phyloP scores from a whole-genome alignment of 2,113 vertebrate species.

The Pomatorhinus ruficollis region DNA sequence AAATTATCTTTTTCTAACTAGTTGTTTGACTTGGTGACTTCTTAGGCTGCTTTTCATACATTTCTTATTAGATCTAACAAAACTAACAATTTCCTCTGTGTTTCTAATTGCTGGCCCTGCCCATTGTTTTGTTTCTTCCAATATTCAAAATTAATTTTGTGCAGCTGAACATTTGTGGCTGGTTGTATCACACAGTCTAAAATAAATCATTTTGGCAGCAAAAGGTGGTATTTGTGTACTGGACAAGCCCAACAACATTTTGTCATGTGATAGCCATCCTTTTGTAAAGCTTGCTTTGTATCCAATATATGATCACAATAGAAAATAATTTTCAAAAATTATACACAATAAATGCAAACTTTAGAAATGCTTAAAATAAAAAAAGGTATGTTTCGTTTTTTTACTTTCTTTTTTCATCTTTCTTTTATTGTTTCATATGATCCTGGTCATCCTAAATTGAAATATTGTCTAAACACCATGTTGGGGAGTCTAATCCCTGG shows the following conservation, averaged over 20 bases:
- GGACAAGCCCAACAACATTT: not conserved
- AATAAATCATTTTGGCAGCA: not conserved
- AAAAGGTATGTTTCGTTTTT: not conserved
- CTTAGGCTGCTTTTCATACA: not conserved
- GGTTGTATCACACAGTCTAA: not conserved
- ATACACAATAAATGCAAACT: not conserved
- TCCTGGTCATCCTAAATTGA: not conserved
- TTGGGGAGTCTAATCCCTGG: not conserved
- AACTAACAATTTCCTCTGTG: not conserved
- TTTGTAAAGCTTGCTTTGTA: not conserved
- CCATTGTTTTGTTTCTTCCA: not conserved
- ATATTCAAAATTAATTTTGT: not conserved
- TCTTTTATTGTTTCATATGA: not conserved
- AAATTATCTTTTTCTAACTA: not conserved
- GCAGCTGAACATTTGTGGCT: not conserved
- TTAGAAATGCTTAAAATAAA: not conserved
- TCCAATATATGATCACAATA: not conserved
- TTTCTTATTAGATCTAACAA: not conserved
- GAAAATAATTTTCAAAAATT: not conserved
- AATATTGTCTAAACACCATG: not conserved
- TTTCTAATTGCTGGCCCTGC: not conserved
- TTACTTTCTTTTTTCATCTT: not conserved
- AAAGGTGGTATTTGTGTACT: not conserved
- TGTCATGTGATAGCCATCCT: not conserved
- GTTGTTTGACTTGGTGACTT: not conserved